Base-by-base conservation (phyloP, 2,113 vertebrate species). In the Psilopogon haemacephalus region DNA sequence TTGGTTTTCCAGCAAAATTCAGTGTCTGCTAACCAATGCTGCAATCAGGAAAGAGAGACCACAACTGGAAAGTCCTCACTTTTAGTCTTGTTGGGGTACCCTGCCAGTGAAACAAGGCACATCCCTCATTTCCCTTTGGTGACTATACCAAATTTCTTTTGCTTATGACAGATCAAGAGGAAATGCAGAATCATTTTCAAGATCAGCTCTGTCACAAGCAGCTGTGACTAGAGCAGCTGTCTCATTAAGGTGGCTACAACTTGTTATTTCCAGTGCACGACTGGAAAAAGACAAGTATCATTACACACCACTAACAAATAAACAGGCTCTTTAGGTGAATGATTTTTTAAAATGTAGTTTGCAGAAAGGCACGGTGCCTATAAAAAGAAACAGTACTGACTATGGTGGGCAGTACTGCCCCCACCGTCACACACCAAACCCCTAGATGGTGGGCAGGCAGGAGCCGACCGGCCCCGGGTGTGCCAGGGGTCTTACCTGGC, bases 401-500 rank as follows among this genome's bases (percentile, higher is more conserved):
- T 9, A 19, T 0, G 2, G 17, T 0, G 0, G 20, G 58, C 54
- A 58, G 67, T 90, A 46, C 28, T 3, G 37, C 44, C 15, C 15
- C 15, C 15, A 11, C 12, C 37, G n/a, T 72, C 28, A 0, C 37
- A 30, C 12, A 10, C 33, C 37, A 24, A 68, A 10, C 5, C 8
- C 8, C 2, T n/a, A n/a, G n/a, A n/a, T 2, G 46, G 60, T 5
- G 5, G 32, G 35, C 15, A 2, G 62, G 42, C 0, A 0, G 42
- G 15, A 4, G 5, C 59, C 2, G 5, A 37, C 74, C 0, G 0
- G n/a, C 68, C n/a, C 6, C 0, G 1, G 83, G 21, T 0, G 0
- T 4, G 0, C 5, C 2, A 1, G 9, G 0, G 1, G 72, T 42
- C 95, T 95, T 46, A 99, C 99, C 98, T 98, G 97, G 68, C 17